phyloP scores from a whole-genome alignment of 2,797 vertebrate genomes.

The Nyctalus aviator region DNA sequence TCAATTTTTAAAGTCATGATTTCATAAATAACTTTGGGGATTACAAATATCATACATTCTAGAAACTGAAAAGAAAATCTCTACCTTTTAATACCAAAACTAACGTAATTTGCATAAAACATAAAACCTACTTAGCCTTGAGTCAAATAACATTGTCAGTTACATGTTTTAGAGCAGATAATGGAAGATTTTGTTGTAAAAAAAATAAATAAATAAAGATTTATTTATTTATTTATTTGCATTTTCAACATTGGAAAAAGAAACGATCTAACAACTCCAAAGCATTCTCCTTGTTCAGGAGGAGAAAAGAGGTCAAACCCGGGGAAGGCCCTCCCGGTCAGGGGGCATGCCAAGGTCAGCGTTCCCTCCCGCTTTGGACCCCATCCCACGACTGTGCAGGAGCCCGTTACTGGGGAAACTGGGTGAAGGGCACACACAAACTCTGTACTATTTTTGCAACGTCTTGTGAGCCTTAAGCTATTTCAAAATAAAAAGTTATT shows the following conservation, averaged over 20 bases:
- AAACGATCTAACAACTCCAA: background rate
- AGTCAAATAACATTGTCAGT: background rate
- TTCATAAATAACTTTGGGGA: background rate
- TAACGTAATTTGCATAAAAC: background rate
- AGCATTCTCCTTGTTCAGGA: background rate
- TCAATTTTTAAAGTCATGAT: background rate
- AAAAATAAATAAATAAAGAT: no score
- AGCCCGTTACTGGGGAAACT: background rate
- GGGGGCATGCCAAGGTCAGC: no score
- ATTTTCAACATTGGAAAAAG: background rate
- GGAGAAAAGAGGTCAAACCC: no score
- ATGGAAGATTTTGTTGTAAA: conserved; percentile 37
- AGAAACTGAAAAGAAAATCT: background rate
- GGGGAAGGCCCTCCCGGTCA: background rate
- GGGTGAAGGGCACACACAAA: background rate
- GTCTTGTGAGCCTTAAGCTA: conserved; percentile 2
- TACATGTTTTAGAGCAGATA: background rate
- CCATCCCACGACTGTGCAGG: background rate
- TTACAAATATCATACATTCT: background rate
- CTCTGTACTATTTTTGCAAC: conserved; percentile 14
- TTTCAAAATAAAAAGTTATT: conserved; percentile 47
- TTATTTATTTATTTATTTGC: background rate
- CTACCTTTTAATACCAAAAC: conserved; percentile 21
- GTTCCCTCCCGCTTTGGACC: background rate
- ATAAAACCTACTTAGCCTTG: background rate